A percentile compares a stretch with the other conserved stretches of the same genome.
Evolutionary conservation across 2,113 vertebrate genomes (phyloP).

Genomic region (Perognathus longimembris): DNA sequence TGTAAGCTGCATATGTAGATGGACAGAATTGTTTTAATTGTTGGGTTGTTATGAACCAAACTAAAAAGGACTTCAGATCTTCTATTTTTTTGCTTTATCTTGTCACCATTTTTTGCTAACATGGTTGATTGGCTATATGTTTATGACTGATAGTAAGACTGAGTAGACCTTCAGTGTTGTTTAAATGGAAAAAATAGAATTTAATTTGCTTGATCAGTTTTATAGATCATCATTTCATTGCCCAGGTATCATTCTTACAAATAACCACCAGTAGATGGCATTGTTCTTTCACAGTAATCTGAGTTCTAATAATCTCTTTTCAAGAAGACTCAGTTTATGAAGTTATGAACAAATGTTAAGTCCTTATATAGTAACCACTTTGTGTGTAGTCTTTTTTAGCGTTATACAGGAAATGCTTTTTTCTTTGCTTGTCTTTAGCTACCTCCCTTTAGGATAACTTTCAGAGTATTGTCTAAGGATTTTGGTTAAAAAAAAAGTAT

Average conservation of each 20-base stretch:
- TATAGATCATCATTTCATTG: not conserved
- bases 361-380: not conserved
- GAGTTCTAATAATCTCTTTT: not conserved
- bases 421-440: slow-evolving; percentile 3
- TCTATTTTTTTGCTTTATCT: not conserved
- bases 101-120: not conserved
- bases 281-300: not conserved
- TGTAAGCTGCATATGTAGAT: not conserved
- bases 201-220: slow-evolving; percentile 22
- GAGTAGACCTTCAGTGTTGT: not conserved
- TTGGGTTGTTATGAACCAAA: not conserved
- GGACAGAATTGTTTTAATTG: not conserved
- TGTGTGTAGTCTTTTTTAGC: not conserved
- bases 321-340: not conserved
- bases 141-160: slow-evolving; percentile 12
- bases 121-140: not conserved
- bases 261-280: slow-evolving; percentile 62
- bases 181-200: slow-evolving; percentile 10
- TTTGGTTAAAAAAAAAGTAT: slow-evolving; percentile 3
- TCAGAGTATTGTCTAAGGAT: not conserved
- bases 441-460: not conserved
- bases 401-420: not conserved
- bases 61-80: slow-evolving; percentile 13
- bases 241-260: not conserved
- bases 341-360: not conserved